phyloP scores from a whole-genome alignment of 2,113 vertebrate genomes.

The Azemiops feae region DNA sequence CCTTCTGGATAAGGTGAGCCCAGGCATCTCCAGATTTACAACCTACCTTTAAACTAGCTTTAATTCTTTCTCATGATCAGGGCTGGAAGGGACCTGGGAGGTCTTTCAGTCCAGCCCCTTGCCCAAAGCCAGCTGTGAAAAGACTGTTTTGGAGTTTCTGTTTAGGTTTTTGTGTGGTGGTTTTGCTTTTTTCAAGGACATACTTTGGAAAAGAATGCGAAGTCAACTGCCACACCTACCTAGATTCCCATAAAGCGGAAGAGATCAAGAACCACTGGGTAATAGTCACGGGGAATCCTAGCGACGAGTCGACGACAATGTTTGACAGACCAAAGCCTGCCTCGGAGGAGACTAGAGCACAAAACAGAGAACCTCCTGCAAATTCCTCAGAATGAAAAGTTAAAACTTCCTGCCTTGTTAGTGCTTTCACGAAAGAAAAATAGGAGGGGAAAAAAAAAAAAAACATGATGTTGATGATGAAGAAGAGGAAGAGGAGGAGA shows the following conservation, averaged over 20 bases:
- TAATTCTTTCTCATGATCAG: neutral
- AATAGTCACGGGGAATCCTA: slow-evolving; percentile 76
- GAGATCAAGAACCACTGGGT: slow-evolving; percentile 86
- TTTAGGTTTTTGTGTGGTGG: neutral
- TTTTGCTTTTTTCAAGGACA: slow-evolving; percentile 69
- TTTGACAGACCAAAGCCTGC: slow-evolving; percentile 40
- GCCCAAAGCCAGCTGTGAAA: neutral
- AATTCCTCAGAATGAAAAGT: neutral
- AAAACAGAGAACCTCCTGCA: neutral
- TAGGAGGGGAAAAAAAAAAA: neutral
- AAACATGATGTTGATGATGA: neutral
- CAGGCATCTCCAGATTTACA: neutral
- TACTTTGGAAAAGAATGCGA: slow-evolving; percentile 85
- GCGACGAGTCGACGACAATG: slow-evolving; percentile 47
- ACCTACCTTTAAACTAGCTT: neutral
- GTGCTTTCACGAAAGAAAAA: neutral
- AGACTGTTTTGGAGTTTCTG: neutral
- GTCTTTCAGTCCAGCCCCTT: too few species aligned
- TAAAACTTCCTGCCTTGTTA: neutral
- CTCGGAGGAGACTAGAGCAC: neutral
- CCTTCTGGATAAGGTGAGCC: slow-evolving; percentile 78
- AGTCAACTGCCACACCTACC: slow-evolving; percentile 82
- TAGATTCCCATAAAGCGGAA: slow-evolving; percentile 83
- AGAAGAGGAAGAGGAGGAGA: neutral
- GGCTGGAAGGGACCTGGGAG: too few species aligned